Conservation (phyloP, 2,888 invertebrate genomes). For the Cephus pygmeus region DNA sequence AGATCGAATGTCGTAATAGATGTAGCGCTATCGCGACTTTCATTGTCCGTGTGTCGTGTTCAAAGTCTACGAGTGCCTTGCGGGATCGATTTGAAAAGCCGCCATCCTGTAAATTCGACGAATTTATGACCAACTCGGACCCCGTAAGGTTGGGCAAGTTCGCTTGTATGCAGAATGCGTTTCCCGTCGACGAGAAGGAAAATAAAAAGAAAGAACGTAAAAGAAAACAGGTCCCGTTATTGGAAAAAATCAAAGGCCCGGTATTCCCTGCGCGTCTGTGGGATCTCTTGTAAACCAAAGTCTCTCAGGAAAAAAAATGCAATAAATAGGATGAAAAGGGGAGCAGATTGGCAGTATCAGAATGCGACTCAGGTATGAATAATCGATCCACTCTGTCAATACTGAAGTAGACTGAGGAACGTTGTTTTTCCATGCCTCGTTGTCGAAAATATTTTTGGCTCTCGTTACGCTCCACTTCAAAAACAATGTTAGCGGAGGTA, state of each 20-base stretch:
- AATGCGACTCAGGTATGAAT: constrained; percentile 15
- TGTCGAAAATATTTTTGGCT: too few relatives aligned
- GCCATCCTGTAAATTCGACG: too few relatives aligned
- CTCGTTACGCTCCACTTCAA: too few relatives aligned
- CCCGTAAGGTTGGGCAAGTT: too few relatives aligned
- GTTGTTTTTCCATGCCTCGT: constrained; percentile 7
- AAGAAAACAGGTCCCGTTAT: constrained; percentile 14
- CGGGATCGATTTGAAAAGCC: too few relatives aligned
- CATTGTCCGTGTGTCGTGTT: too few relatives aligned
- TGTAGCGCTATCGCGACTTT: too few relatives aligned
- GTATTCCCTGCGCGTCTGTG: constrained; percentile 18
- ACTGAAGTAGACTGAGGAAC: not conserved
- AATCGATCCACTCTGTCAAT: constrained; percentile 12
- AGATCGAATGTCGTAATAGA: not conserved
- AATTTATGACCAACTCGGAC: too few relatives aligned
- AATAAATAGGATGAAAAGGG: constrained; percentile 21
- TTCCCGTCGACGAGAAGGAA: not conserved
- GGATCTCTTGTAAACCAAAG: constrained; percentile 16
- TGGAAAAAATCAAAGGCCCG: constrained; percentile 21
- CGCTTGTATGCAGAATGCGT: too few relatives aligned
- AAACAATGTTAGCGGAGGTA: too few relatives aligned
- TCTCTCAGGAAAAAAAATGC: constrained; percentile 17
- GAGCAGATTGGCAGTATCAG: constrained; percentile 13
- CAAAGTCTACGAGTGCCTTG: too few relatives aligned
- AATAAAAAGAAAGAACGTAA: not conserved